These are phyloP conservation scores for Triplophysa yarkandensis DNA, from an alignment of 2,797 vertebrate genomes.

Conservation along the genomic window DNA sequence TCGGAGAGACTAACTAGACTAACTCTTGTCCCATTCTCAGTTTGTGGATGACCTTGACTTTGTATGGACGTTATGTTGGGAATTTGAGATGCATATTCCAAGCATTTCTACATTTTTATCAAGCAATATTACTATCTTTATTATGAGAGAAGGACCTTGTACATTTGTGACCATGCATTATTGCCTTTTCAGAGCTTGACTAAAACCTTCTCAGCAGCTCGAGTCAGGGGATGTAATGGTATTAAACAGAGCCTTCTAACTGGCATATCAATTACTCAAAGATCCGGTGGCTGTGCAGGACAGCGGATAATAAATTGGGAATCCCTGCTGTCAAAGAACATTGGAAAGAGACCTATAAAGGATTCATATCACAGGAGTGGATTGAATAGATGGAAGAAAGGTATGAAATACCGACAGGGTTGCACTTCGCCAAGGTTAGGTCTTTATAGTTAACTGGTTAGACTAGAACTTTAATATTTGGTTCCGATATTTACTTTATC, in stretches of 20 bases:
- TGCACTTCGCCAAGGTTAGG: not conserved
- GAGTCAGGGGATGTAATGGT: constrained; percentile 53
- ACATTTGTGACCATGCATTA: constrained; percentile 23
- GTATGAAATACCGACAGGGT: constrained; percentile 20
- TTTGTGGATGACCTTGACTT: not conserved
- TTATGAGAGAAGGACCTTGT: not conserved
- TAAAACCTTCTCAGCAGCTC: constrained; percentile 58
- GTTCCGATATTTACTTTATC: not conserved
- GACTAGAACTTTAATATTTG: too few species aligned
- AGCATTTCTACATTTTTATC: not conserved
- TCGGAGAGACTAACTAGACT: too few species aligned
- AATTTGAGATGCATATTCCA: not conserved
- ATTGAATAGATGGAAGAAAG: constrained; percentile 62
- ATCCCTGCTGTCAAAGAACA: constrained; percentile 65
- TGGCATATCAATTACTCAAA: constrained; percentile 61
- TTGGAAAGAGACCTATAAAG: constrained; percentile 62
- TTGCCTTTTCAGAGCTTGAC: constrained; percentile 35
- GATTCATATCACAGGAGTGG: constrained; percentile 64
- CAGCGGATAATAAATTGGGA: constrained; percentile 63
- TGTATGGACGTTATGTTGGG: not conserved
- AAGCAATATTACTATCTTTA: constrained; percentile 42
- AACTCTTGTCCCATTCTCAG: not conserved
- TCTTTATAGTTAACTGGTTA: too few species aligned
- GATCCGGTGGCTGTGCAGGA: constrained; percentile 48
- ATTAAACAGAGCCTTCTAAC: constrained; percentile 62